A percentile compares a stretch with the other conserved stretches of the same genome.
phyloP scores from a whole-genome alignment of 2,797 vertebrate genomes.

The Chromobotia macracanthus region DNA sequence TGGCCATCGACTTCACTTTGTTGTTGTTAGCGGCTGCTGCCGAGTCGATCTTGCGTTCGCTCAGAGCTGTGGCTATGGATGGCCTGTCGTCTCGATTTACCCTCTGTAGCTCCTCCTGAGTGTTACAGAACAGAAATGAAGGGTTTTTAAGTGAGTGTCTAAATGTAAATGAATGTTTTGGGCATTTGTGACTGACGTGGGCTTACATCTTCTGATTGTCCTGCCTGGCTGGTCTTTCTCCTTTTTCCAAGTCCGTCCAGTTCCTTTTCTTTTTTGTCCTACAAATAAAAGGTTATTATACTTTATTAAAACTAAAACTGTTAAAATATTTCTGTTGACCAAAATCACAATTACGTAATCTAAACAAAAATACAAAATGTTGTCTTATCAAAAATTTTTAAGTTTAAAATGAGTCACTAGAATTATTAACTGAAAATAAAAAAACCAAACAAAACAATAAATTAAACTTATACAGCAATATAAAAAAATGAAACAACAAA shows the following conservation, averaged over 20 bases:
- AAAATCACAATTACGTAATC: too few species aligned
- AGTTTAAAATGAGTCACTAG: too few species aligned
- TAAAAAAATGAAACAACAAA: too few species aligned
- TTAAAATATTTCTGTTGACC: too few species aligned
- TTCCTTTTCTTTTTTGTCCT: conserved; percentile 98
- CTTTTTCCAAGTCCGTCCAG: conserved; percentile 90
- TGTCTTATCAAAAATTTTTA: too few species aligned
- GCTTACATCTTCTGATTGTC: conserved; percentile 91
- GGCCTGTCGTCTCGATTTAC: conserved; percentile 79
- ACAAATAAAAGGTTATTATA: neutral
- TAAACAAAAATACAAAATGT: too few species aligned
- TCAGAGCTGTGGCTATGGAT: conserved; percentile 71
- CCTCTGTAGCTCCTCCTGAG: conserved; percentile 84
- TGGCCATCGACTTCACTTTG: conserved; percentile 97
- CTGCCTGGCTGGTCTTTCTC: conserved; percentile 91
- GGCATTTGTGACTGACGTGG: neutral
- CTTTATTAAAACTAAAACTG: too few species aligned
- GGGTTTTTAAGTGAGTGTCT: neutral
- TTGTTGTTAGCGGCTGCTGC: conserved; percentile 80
- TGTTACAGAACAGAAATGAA: neutral
- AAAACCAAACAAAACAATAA: too few species aligned
- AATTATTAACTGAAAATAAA: too few species aligned
- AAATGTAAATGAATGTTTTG: neutral
- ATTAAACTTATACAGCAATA: too few species aligned
- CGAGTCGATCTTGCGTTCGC: conserved; percentile 82